phyloP scores from a whole-genome alignment of 2,888 invertebrate genomes.

The Phyllotreta cruciferae region DNA sequence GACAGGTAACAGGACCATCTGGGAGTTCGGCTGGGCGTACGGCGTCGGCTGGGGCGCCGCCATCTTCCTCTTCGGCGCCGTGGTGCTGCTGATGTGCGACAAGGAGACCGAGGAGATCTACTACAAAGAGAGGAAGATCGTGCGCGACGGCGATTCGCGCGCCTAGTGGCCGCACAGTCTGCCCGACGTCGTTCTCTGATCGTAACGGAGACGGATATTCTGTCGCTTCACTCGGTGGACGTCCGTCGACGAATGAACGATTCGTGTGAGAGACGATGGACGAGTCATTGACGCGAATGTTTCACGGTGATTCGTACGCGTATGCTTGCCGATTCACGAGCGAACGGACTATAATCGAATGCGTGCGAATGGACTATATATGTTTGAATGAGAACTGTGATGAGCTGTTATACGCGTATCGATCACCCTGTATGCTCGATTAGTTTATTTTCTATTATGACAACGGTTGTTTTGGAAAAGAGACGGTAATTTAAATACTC shows the following conservation, averaged over 20 bases:
- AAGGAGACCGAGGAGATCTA: slow-evolving; percentile 98
- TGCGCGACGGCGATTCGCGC: slow-evolving; percentile 66
- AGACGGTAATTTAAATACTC: too few species aligned
- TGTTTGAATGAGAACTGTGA: too few species aligned
- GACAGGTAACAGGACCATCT: slow-evolving; percentile 89
- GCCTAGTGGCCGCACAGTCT: slow-evolving; percentile 75
- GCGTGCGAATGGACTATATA: too few species aligned
- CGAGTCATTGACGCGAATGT: neutral
- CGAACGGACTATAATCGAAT: too few species aligned
- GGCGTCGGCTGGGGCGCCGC: slow-evolving; percentile 98
- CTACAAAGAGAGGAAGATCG: slow-evolving; percentile 96
- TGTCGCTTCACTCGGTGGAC: slow-evolving; percentile 55
- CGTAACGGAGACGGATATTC: slow-evolving; percentile 36
- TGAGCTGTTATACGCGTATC: too few species aligned
- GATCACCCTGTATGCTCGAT: neutral
- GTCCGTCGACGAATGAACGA: slow-evolving; percentile 48
- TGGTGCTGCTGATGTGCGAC: slow-evolving; percentile 92
- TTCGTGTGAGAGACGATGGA: slow-evolving; percentile 46
- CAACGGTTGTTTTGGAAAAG: neutral
- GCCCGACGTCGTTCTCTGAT: slow-evolving; percentile 73
- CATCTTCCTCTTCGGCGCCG: slow-evolving; percentile 93
- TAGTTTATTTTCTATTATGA: neutral
- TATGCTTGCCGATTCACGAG: too few species aligned
- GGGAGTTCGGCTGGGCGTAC: slow-evolving; percentile 99
- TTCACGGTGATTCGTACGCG: neutral